Conservation (phyloP, 2,113 vertebrate species). For the Macquaria ambigua region DNA sequence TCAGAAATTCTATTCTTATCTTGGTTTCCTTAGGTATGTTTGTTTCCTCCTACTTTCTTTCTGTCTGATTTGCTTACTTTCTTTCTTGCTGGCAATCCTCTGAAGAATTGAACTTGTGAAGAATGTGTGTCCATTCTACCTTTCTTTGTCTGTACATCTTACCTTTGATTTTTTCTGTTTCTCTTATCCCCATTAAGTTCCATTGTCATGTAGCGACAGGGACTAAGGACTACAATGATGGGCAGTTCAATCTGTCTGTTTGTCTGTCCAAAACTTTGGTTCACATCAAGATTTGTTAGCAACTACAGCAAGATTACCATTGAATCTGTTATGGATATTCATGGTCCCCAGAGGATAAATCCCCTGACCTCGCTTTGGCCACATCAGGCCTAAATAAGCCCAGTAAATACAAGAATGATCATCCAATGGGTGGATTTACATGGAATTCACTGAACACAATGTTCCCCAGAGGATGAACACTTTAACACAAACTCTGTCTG, state of each 20-base stretch:
- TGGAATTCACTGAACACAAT: not conserved
- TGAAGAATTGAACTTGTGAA: not conserved
- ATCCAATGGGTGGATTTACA: not conserved
- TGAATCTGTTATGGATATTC: not conserved
- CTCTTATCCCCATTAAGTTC: not conserved
- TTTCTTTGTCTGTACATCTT: not conserved
- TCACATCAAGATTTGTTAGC: not conserved
- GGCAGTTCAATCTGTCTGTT: not conserved
- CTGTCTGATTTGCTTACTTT: constrained; percentile 23
- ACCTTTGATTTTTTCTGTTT: not conserved
- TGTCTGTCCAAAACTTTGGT: not conserved
- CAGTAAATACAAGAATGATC: not conserved
- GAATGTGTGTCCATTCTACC: not conserved
- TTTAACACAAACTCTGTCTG: not conserved
- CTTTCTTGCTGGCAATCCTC: constrained; percentile 9
- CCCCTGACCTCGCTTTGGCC: not conserved
- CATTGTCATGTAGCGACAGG: not conserved
- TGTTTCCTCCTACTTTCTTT: constrained; percentile 33
- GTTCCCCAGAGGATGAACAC: not conserved
- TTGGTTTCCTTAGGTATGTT: constrained; percentile 62
- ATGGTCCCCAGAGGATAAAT: not conserved
- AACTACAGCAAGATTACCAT: not conserved
- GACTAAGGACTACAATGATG: not conserved
- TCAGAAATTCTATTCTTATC: constrained; percentile 65
- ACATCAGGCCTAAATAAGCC: not conserved